Evolutionary conservation across 92 coral and sea anemone species (phyloP).

Genomic region (Porites rus): DNA sequence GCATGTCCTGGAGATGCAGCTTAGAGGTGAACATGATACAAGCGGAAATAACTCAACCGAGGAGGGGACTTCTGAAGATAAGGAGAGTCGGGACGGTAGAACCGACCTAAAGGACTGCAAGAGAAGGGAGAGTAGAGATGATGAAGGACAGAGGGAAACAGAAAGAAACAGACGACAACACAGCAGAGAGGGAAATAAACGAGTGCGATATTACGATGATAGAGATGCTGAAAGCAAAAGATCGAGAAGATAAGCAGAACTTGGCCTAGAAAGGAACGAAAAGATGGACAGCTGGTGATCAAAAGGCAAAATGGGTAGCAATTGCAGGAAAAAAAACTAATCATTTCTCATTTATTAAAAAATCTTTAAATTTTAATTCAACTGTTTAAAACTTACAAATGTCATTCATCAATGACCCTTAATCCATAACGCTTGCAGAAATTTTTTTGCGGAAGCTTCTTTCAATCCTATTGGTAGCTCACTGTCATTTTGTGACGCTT

Average conservation of each 20-base stretch:
- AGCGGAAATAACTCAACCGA: slow-evolving; percentile 17
- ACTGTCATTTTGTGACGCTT: no score
- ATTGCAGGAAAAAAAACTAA: neutral
- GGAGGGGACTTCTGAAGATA: slow-evolving; percentile 31
- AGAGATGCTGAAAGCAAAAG: slow-evolving; percentile 20
- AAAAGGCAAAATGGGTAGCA: neutral
- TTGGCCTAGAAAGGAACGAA: neutral
- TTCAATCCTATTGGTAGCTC: no score
- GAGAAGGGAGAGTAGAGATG: slow-evolving; percentile 31
- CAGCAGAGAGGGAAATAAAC: slow-evolving; percentile 33
- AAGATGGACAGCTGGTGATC: neutral
- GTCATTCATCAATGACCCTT: no score
- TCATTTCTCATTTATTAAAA: neutral
- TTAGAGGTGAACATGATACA: slow-evolving; percentile 34
- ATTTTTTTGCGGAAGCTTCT: no score
- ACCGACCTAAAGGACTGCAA: slow-evolving; percentile 30
- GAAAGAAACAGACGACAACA: slow-evolving; percentile 25
- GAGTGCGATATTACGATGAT: slow-evolving; percentile 28
- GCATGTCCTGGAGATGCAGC: slow-evolving; percentile 73
- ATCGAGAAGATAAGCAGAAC: slow-evolving; percentile 10
- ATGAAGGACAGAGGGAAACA: slow-evolving; percentile 10
- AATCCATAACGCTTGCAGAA: no score
- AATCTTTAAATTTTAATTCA: no score
- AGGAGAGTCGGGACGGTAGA: slow-evolving; percentile 4
- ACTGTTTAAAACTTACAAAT: no score